Conservation (phyloP, 2,797 vertebrate genomes). For the Gymnopithys bicolor region DNA sequence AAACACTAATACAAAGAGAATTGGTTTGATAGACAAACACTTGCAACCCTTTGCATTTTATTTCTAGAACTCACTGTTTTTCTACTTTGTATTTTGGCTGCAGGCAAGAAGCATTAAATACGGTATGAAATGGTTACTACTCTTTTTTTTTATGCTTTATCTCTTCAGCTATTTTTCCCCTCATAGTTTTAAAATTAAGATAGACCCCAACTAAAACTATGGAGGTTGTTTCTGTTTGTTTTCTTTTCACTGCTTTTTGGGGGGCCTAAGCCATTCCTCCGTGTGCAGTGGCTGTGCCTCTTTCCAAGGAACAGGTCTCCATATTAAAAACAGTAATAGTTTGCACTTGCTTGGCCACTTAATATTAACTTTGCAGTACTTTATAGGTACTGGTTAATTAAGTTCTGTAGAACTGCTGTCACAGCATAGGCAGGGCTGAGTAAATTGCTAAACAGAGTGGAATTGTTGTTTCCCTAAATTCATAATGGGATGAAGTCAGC, state of each 20-base stretch:
- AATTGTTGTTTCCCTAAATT: neutral
- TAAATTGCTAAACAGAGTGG: neutral
- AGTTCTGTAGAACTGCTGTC: neutral
- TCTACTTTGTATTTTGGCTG: neutral
- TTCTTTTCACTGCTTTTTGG: neutral
- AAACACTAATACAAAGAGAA: neutral
- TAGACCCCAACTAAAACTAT: neutral
- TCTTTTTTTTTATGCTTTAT: neutral
- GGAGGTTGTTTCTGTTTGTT: neutral
- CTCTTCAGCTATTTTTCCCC: neutral
- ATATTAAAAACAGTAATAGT: neutral
- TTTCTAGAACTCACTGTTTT: neutral
- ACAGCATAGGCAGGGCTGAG: neutral
- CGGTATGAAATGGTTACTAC: neutral
- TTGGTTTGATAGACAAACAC: neutral
- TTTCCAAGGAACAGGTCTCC: neutral
- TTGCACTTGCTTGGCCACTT: neutral
- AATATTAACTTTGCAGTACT: neutral
- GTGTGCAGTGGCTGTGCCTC: neutral
- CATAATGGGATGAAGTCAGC: neutral
- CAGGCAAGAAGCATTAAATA: neutral
- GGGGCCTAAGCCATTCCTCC: neutral
- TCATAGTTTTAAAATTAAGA: neutral
- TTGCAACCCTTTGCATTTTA: neutral
- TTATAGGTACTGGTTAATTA: neutral